Base-by-base conservation (phyloP, 2,797 vertebrate species). In the Tinamus major region DNA sequence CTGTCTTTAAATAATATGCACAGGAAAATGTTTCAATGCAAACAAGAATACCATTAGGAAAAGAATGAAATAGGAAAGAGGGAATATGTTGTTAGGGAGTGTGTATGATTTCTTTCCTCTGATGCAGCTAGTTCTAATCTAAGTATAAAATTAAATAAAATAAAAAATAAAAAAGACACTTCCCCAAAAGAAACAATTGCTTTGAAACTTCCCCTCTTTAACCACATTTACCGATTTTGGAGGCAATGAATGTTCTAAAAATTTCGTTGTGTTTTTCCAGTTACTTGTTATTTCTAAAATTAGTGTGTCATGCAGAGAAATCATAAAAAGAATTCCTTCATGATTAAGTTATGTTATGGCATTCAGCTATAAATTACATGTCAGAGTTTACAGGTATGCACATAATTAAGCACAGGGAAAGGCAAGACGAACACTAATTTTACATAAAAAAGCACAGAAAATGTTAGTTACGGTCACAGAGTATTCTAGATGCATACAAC, bases 91-190 rank as follows among this genome's bases (percentile, higher is more conserved):
- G 6, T 46, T 69, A 31, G 5, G 10, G n/a, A 89, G 23, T 1
- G 7, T 4, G 6, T 23, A 16, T 62, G 10, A 86, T 84, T 79
- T 69, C 13, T 35, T 78, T 88, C 24, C n/a, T 62, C 17, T 63
- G 46, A 63, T 48, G 55, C 84, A 69, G 49, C 2, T 31, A 21
- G 1, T 49, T 88, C 8, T 17, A 55, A 63, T 48, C 65, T 14
- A 86, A 39, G 4, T 39, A 26, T 41, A 67, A 90, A 87, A 48
- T 0, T 9, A 79, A 55, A 42, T 42, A 15, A 1, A 1, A 23
- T 72, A 55, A 31, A 9, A 55, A 48, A 13, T 23, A 1, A 1
- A 26, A 76, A 55, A 31, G 7, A 4, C 1, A 56, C 0, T 0
- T 46, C 10, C 13, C 69, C 18, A 56, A 39, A 85, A 41, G 14